Evolutionary conservation across 2,888 invertebrate genomes (phyloP), one percentile per base, ranked within the genome.

Genomic region (Cataglyphis altisquamis): DNA sequence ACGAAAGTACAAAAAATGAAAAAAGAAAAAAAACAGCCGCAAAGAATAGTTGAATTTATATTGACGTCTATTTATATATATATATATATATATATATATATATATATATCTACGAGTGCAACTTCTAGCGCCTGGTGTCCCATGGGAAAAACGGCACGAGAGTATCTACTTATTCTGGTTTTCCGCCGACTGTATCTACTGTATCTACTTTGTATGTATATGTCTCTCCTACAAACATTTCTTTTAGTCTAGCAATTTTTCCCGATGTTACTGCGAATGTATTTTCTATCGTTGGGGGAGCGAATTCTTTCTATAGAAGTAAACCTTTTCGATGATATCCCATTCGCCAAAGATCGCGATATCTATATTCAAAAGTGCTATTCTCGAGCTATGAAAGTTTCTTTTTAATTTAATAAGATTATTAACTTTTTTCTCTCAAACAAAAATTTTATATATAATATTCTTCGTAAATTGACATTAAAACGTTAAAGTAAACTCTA

Each of bases 41-140:
- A 32, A 70, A 64, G 36, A 25, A 41, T 72, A 72, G 78, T 55
- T 80, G 41, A 60, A 48, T 48, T 60, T 83, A 84, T 89, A 89
- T 86, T 86, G 88, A 83, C 78, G 21, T 74, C 63, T 78, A 84
- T 67, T 83, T 83, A n/a, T 88, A 72, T 68, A 85, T 67, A n/a
- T n/a, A n/a, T n/a, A n/a, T n/a, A n/a, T 25, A 25, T 25, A 0
- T 25, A 25, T 88, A 67, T 68, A 85, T 67, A 25, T 25, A 25
- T 25, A 25, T 25, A 25, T 25, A 25, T 25, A 25, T 25, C 62
- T 66, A 73, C 48, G 62, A 77, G 10, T 74, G 64, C 48, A 81
- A 68, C 83, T 84, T 82, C 68, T 84, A 83, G 32, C 85, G 78
- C 63, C 57, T 78, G 73, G 64, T 82, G 80, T 84, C 88, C 83